Evolutionary conservation across 1,140 invertebrate genomes (phyloP).

Genomic region (Heliconius congener): DNA sequence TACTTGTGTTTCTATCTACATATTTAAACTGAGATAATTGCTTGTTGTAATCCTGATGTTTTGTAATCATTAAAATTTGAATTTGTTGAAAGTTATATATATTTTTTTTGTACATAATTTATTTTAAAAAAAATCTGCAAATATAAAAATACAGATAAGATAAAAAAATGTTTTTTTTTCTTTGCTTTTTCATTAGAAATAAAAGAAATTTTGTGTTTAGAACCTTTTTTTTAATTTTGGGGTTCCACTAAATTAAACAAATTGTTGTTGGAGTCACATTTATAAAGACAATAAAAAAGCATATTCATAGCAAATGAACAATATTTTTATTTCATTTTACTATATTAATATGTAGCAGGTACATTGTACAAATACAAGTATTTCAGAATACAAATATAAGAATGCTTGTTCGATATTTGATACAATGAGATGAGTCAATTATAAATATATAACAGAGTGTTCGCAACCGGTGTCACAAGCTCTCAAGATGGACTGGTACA

Average conservation of each 20-base stretch:
- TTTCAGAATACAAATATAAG: neutral
- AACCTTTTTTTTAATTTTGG: neutral
- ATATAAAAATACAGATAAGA: too few species aligned
- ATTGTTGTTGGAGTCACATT: neutral
- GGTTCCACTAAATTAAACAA: neutral
- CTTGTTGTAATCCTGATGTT: neutral
- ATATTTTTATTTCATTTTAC: too few species aligned
- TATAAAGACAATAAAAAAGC: neutral
- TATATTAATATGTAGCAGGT: too few species aligned
- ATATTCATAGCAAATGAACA: too few species aligned
- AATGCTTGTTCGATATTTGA: neutral
- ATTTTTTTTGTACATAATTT: too few species aligned
- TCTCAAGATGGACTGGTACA: conserved; percentile 31
- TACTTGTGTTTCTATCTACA: neutral
- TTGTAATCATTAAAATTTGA: neutral
- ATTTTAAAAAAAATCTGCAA: too few species aligned
- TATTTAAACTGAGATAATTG: neutral
- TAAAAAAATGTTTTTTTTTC: too few species aligned
- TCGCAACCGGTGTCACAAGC: conserved; percentile 34
- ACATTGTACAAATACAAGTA: too few species aligned
- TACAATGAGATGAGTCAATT: neutral
- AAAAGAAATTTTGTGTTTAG: too few species aligned
- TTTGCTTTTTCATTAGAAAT: too few species aligned
- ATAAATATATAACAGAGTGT: neutral
- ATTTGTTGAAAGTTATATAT: neutral